Evolutionary conservation across 23 tunicate species (phyloP), one percentile per base, ranked within the genome.

Genomic region (Botrylloides violaceus): DNA sequence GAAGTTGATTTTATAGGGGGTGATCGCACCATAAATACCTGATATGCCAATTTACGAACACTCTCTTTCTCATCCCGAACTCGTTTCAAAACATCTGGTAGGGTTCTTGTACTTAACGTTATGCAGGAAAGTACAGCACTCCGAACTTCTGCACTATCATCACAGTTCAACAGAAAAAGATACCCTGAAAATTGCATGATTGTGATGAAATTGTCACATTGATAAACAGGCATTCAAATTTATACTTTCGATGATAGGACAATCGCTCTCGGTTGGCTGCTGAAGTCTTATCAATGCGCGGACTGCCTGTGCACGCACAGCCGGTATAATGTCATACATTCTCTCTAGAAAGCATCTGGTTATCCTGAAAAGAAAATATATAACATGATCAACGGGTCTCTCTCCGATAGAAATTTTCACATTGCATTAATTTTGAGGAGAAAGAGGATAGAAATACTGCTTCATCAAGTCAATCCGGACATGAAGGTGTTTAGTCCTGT

Each of bases 241-340:
- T 70, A 23, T 29, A 90, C 97, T 79, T 79, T 79, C 62, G 27
- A 90, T 90, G 26, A 90, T 81, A 24, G 97, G 97, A 56, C 97
- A 90, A 48, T 83, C 73, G 9, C 70, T 56, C 22, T 55, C 62
- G 28, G 57, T 36, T 2, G 97, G 97, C 68, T 90, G 97, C 63
- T 90, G 97, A 6, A 90, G 64, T 33, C 97, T 68, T 32, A 61
- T 71, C 38, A 79, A 66, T 4, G 97, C 80, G 20, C 71, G 68
- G 31, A 83, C 97, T 9, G 91, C 97, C 78, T 90, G 97, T 43
- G 74, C 63, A 24, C 97, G 81, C 30, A 90, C 78, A 3, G 58
- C 21, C 30, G 97, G 79, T 56, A 78, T 34, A 29, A 71, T 90
- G 37, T 90, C 97, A 27, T 90, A 61, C 23, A 90, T 71, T 31